Evolutionary conservation across 2,888 invertebrate species (phyloP).

Genomic region (Xanthorhoe spadicearia): DNA sequence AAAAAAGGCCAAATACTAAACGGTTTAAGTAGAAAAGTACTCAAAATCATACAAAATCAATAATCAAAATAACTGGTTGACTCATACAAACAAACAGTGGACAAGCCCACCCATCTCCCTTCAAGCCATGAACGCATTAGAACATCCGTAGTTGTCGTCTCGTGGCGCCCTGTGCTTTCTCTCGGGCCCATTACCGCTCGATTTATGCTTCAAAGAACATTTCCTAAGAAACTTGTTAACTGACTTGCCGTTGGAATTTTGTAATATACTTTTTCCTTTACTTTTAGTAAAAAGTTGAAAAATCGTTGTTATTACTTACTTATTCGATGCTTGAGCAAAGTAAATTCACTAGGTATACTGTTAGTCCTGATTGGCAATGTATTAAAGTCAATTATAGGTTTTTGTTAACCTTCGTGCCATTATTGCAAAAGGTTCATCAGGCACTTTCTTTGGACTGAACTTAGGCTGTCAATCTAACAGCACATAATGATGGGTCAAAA

Average conservation of each 20-base stretch:
- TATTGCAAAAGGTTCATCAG: conserved; percentile 16
- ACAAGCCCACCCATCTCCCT: conserved; percentile 18
- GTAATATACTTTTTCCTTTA: conserved; percentile 16
- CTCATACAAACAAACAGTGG: conserved; percentile 14
- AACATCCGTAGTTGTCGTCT: conserved; percentile 52
- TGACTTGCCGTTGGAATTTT: conserved; percentile 16
- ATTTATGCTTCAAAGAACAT: conserved; percentile 15
- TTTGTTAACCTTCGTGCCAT: neutral
- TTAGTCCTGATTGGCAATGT: neutral
- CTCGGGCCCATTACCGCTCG: conserved; percentile 28
- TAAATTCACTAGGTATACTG: neutral
- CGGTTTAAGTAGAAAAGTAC: too few relatives aligned
- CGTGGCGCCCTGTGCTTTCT: conserved; percentile 28
- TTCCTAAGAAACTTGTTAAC: conserved; percentile 14
- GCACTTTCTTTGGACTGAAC: conserved; percentile 12
- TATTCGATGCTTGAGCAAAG: neutral
- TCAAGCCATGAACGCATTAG: conserved; percentile 39
- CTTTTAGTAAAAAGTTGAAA: neutral
- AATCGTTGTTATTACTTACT: neutral
- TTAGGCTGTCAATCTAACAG: conserved; percentile 1
- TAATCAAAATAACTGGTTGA: neutral
- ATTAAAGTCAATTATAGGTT: neutral
- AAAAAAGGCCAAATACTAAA: too few relatives aligned
- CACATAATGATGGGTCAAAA: conserved; percentile 17
- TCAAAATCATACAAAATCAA: neutral